Percentiles rank a stretch among this genome's conserved stretches.
Conservation (phyloP, 2,113 vertebrate species). For the Zapornia atra region DNA sequence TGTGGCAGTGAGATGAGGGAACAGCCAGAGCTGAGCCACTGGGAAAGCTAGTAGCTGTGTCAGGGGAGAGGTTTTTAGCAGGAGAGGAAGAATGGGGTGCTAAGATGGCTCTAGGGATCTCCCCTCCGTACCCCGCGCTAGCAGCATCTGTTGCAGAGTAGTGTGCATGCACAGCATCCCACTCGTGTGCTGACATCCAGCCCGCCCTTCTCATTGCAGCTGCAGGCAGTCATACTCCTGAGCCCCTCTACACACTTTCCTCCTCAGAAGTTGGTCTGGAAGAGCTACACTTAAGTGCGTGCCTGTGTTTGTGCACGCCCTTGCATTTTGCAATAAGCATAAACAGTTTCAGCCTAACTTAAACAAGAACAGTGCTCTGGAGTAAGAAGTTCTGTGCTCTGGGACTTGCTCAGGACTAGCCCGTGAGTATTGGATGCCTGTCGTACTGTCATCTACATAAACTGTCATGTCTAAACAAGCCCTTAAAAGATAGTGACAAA, state of each 20-base stretch:
- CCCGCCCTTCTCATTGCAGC: not conserved
- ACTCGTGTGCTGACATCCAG: not conserved
- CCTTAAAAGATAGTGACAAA: not conserved
- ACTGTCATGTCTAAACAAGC: not conserved
- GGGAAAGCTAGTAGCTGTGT: not conserved
- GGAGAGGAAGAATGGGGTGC: constrained; percentile 1
- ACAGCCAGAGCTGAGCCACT: not conserved
- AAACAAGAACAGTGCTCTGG: not conserved
- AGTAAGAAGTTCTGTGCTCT: not conserved
- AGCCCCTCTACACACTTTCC: not conserved
- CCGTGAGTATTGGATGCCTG: not conserved
- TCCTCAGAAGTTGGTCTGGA: not conserved
- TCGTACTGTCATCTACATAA: not conserved
- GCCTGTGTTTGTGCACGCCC: not conserved
- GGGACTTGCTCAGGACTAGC: not conserved
- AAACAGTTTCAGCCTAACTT: not conserved
- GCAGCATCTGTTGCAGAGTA: not conserved
- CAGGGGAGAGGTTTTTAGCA: not conserved
- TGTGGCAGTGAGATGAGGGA: not conserved
- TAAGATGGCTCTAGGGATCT: not conserved
- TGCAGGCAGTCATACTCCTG: not conserved
- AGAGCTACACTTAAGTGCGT: fast-evolving
- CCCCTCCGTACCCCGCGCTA: fast-evolving
- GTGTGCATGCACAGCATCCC: not conserved
- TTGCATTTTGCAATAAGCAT: not conserved